Conservation (phyloP, 2,113 vertebrate species). For the Ancistrus triradiatus region DNA sequence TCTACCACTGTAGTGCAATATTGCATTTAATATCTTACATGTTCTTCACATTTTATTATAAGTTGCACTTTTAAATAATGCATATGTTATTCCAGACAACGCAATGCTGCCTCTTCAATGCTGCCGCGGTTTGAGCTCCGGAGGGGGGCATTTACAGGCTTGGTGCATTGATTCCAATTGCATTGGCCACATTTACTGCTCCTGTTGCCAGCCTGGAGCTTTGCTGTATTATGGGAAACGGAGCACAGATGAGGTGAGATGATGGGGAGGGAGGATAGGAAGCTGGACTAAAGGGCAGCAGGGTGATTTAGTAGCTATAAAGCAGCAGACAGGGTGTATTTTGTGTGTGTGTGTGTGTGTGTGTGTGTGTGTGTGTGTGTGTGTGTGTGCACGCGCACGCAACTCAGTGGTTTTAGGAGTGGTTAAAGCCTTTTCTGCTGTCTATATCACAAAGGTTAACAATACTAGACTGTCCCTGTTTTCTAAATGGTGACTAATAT, state of each 20-base stretch:
- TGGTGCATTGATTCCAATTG: slow-evolving; percentile 28
- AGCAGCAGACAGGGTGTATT: slow-evolving; percentile 29
- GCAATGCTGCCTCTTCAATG: slow-evolving; percentile 48
- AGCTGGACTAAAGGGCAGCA: not conserved
- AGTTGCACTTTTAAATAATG: slow-evolving; percentile 41
- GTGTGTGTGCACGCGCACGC: not conserved
- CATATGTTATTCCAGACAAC: slow-evolving; percentile 48
- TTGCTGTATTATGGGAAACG: slow-evolving; percentile 59
- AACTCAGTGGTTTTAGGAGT: not conserved
- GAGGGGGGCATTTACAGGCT: slow-evolving; percentile 54
- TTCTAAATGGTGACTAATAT: not conserved
- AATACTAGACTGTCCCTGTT: slow-evolving; percentile 19
- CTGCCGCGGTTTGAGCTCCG: slow-evolving; percentile 50
- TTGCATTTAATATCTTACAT: not conserved
- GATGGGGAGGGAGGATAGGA: not conserved
- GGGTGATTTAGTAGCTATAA: slow-evolving; percentile 53
- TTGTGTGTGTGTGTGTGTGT: not conserved
- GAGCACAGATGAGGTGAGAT: slow-evolving; percentile 52
- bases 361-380: slow-evolving; percentile 3
- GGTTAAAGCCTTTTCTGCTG: slow-evolving; percentile 60
- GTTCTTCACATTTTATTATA: slow-evolving; percentile 2
- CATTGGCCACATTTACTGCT: slow-evolving; percentile 57
- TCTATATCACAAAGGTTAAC: slow-evolving; percentile 56
- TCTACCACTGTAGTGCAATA: not conserved
- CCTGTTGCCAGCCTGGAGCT: slow-evolving; percentile 43